Conservation (phyloP, 2,888 invertebrate species). For the Odontocolon sp. region DNA sequence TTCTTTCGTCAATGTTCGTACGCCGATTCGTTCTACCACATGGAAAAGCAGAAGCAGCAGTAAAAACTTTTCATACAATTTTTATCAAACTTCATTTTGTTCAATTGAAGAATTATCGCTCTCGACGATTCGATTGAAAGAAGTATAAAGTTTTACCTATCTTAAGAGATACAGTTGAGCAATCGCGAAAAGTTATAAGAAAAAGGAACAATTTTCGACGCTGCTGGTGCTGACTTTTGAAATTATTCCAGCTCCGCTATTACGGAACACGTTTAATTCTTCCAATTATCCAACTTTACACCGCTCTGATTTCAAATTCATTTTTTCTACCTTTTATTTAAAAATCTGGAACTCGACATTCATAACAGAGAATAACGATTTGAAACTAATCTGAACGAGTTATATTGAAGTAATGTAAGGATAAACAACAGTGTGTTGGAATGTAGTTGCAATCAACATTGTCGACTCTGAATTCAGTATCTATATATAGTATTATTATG, state of each 20-base stretch:
- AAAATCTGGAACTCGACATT: no score
- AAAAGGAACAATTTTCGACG: no score
- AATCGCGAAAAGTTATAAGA: conserved; percentile 18
- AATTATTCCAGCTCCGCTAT: conserved; percentile 11
- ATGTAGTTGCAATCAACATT: neutral
- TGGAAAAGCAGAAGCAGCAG: conserved; percentile 3
- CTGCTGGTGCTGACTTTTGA: neutral
- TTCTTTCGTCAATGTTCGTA: conserved; percentile 6
- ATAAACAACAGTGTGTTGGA: neutral
- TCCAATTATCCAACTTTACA: conserved; percentile 41
- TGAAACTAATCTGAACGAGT: neutral
- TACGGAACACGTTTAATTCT: conserved; percentile 38
- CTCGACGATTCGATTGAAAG: conserved; percentile 1
- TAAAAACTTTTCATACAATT: conserved; percentile 6
- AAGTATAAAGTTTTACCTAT: conserved; percentile 41
- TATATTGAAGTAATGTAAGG: no score
- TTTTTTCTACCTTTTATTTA: no score
- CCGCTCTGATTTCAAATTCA: neutral
- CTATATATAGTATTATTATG: neutral
- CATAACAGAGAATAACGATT: neutral
- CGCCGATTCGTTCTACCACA: neutral
- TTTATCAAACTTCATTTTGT: neutral
- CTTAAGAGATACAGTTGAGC: conserved; percentile 24
- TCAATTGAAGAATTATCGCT: conserved; percentile 9
- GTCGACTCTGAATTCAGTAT: conserved; percentile 6